Evolutionary conservation across 37 sponge, comb jelly and placozoan species (phyloP).

Genomic region (Ianthella basta): DNA sequence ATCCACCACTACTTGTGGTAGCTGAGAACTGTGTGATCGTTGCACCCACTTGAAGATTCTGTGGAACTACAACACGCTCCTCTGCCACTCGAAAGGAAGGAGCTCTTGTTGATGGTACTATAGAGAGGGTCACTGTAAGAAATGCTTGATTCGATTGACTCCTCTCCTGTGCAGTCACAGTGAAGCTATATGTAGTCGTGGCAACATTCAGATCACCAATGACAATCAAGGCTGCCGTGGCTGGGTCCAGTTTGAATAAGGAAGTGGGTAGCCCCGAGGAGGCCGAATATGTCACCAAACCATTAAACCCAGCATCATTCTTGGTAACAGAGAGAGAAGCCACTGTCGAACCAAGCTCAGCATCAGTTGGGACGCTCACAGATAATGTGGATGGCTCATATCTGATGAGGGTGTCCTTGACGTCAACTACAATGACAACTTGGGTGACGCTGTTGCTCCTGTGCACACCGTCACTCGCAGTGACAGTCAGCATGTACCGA

Average conservation of each 20-base stretch:
- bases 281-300: slow-evolving; percentile 13
- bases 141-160: not conserved
- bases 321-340: not conserved
- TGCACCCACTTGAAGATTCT: slow-evolving; percentile 30
- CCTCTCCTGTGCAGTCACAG: slow-evolving; percentile 31
- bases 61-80: slow-evolving; percentile 40
- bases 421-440: not conserved
- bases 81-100: slow-evolving; percentile 44
- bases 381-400: not conserved
- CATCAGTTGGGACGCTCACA: not conserved
- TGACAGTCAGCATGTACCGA: slow-evolving; percentile 58
- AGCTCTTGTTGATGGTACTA: slow-evolving; percentile 40
- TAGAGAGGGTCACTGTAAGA: not conserved
- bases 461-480: slow-evolving; percentile 39
- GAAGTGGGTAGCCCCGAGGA: not conserved
- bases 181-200: slow-evolving; percentile 18
- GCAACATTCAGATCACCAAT: not conserved
- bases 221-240: not conserved
- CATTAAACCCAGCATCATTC: slow-evolving; percentile 17
- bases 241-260: not conserved
- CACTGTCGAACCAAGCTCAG: not conserved
- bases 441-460: slow-evolving; percentile 12
- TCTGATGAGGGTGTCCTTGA: not conserved
- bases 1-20: slow-evolving; percentile 30
- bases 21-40: not conserved